These are phyloP conservation scores for Hofmannophila pseudospretella DNA, from an alignment of 2,888 invertebrate species.

Conservation along the genomic window DNA sequence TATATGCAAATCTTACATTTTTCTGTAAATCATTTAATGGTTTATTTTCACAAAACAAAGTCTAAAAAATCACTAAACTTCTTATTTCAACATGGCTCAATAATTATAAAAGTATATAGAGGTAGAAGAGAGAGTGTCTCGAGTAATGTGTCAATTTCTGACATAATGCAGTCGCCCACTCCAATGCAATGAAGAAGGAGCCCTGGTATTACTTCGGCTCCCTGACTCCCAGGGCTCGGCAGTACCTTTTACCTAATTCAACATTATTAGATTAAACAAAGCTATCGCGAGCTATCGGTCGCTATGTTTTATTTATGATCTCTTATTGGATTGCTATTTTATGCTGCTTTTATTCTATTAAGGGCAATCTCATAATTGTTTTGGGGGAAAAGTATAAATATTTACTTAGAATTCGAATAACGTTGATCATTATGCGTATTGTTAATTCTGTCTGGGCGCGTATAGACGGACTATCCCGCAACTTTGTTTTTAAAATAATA, in stretches of 20 bases:
- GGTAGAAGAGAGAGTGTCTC: neutral
- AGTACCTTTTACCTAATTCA: conserved; percentile 70
- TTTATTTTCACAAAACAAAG: too few relatives aligned
- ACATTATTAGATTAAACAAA: conserved; percentile 74
- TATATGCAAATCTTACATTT: too few relatives aligned
- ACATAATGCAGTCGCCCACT: conserved; percentile 57
- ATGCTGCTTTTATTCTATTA: conserved; percentile 22
- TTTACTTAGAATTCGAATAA: too few relatives aligned
- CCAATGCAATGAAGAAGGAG: conserved; percentile 63
- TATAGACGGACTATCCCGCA: too few relatives aligned
- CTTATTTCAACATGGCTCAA: too few relatives aligned
- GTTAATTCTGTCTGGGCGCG: too few relatives aligned
- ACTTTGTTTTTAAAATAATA: too few relatives aligned
- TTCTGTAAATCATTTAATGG: too few relatives aligned
- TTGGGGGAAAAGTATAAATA: conserved; percentile 6
- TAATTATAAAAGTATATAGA: too few relatives aligned
- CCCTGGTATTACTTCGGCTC: too few relatives aligned
- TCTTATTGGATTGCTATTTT: conserved; percentile 62
- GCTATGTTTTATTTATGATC: conserved; percentile 72
- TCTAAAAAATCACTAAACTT: too few relatives aligned
- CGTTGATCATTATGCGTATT: too few relatives aligned
- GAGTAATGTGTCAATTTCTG: conserved; percentile 43
- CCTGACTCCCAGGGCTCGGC: conserved; percentile 29
- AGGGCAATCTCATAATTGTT: conserved; percentile 29
- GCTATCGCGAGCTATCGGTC: conserved; percentile 58